phyloP scores from a whole-genome alignment of 2,113 vertebrate species.

The Tragelaphus strepsiceros region DNA sequence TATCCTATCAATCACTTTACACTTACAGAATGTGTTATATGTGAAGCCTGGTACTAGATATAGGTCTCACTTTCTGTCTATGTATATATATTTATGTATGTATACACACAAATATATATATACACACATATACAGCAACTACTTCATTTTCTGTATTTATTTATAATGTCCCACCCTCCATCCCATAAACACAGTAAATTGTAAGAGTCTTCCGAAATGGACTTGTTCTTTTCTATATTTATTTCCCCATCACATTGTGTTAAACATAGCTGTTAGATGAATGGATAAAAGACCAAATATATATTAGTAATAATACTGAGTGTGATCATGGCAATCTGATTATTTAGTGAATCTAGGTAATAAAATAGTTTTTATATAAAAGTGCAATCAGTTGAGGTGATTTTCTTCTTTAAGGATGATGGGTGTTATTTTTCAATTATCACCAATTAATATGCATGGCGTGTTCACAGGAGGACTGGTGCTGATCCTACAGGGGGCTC shows the following conservation, averaged over 20 bases:
- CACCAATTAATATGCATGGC: slow-evolving; percentile 60
- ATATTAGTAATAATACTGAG: background rate
- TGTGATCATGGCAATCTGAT: slow-evolving; percentile 17
- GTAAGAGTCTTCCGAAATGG: background rate
- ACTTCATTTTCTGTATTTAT: slow-evolving; percentile 44
- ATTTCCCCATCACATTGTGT: background rate
- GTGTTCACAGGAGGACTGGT: slow-evolving; percentile 1
- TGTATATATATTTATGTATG: background rate
- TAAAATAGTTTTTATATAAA: slow-evolving; percentile 16
- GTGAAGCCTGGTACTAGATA: background rate
- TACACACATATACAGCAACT: background rate
- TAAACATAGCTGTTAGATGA: background rate
- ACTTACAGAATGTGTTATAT: background rate
- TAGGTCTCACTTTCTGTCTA: background rate
- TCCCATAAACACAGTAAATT: slow-evolving; percentile 11
- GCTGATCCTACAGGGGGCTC: background rate
- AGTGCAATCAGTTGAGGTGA: background rate
- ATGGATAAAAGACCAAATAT: background rate
- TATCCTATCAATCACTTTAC: slow-evolving; percentile 47
- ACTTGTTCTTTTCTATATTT: slow-evolving; percentile 17
- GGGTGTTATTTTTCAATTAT: slow-evolving; percentile 66
- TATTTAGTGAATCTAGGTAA: background rate
- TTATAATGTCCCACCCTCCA: background rate
- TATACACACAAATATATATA: background rate
- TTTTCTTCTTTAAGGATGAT: slow-evolving; percentile 33